A percentile compares a stretch with the other conserved stretches of the same genome.
Evolutionary conservation across 1,140 invertebrate species (phyloP).

Genomic region (Ips typographus): DNA sequence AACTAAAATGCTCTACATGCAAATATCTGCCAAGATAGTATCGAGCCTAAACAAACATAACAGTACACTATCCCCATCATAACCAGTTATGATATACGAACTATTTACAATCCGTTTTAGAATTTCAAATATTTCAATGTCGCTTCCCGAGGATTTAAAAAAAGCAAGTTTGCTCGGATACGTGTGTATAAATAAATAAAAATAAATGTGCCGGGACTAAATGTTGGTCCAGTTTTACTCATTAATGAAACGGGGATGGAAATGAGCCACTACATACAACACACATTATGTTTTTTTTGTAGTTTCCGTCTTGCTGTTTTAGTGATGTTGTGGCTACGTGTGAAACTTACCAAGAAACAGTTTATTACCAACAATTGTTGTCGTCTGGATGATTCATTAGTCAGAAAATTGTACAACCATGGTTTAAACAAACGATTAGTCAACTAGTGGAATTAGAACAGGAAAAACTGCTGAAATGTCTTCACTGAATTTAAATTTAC

Average conservation of each 20-base stretch:
- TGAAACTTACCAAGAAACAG: too few species aligned
- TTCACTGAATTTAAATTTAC: too few species aligned
- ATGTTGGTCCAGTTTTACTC: constrained; percentile 4
- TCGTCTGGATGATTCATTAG: too few species aligned
- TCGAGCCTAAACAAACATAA: neutral
- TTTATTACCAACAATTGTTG: too few species aligned
- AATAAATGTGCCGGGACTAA: neutral
- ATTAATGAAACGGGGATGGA: constrained; percentile 9
- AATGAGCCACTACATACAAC: neutral
- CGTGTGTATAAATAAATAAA: neutral
- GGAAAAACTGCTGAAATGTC: too few species aligned
- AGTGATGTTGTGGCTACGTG: too few species aligned
- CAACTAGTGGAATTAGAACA: too few species aligned
- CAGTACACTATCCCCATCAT: neutral
- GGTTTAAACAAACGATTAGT: too few species aligned
- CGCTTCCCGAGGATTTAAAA: neutral
- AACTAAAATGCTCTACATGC: neutral
- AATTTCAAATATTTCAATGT: constrained; percentile 4
- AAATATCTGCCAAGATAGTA: neutral
- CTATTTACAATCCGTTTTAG: neutral
- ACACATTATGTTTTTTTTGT: neutral
- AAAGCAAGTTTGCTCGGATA: neutral
- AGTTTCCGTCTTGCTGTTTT: too few species aligned
- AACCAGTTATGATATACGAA: neutral
- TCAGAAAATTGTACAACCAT: too few species aligned